A percentile compares a stretch with the other conserved stretches of the same genome.
These are phyloP conservation scores for Acrobeloides nanus DNA, from an alignment of 2,888 invertebrate species.

Conservation along the genomic window DNA sequence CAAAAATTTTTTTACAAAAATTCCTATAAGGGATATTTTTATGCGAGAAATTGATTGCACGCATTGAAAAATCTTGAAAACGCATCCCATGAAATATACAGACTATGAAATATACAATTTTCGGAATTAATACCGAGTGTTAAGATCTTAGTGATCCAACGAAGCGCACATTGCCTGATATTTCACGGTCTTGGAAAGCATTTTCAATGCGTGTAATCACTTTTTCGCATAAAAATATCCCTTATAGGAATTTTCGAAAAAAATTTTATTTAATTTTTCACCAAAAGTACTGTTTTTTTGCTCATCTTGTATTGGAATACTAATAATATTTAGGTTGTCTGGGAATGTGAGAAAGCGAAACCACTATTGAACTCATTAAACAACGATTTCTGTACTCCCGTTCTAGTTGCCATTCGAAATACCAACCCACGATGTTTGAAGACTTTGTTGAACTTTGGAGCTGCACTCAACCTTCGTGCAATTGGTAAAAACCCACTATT, in stretches of 20 bases:
- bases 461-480: constrained; percentile 33
- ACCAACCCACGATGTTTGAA: constrained; percentile 58
- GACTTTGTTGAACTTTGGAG: constrained; percentile 43
- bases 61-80: no score
- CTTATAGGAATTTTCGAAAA: constrained; percentile 3
- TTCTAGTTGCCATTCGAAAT: constrained; percentile 88
- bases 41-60: no score
- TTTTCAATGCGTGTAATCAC: no score
- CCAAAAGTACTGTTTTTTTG: constrained; percentile 2
- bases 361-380: constrained; percentile 78
- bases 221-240: neutral
- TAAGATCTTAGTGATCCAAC: no score
- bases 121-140: no score
- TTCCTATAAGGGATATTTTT: no score
- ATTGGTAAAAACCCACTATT: constrained; percentile 42
- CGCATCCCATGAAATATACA: neutral
- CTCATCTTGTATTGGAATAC: neutral
- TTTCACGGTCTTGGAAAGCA: no score
- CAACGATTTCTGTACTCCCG: constrained; percentile 82
- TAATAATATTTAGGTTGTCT: constrained; percentile 24
- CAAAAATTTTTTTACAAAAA: no score
- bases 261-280: neutral
- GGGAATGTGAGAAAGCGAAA: constrained; percentile 56
- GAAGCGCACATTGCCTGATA: no score
- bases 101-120: no score